Conservation (phyloP, 1,140 invertebrate genomes). For the Capitella teleta region DNA sequence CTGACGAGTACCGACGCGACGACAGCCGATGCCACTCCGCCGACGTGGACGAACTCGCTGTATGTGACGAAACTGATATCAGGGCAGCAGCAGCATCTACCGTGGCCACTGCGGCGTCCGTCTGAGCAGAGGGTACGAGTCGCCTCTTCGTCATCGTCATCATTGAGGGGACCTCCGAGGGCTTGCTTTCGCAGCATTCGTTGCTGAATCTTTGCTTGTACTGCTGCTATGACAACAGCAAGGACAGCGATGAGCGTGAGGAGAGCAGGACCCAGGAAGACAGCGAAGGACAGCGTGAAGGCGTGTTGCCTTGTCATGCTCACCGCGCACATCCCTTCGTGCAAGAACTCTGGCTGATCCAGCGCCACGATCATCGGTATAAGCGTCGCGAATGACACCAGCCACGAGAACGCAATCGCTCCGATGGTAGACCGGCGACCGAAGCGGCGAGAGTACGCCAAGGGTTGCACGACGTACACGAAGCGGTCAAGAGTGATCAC, state of each 20-base stretch:
- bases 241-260: neutral
- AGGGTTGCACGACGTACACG: neutral
- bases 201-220: no score
- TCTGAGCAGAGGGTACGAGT: neutral
- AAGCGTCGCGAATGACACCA: neutral
- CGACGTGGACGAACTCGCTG: neutral
- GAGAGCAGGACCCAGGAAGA: neutral
- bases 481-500: conserved; percentile 1
- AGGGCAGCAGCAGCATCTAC: neutral
- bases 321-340: neutral
- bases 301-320: neutral
- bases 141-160: neutral
- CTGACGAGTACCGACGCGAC: neutral
- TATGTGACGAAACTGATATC: neutral
- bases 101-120: neutral
- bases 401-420: neutral
- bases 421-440: neutral
- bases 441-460: no score
- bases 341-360: neutral
- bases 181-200: neutral
- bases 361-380: neutral
- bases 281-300: neutral
- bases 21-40: neutral
- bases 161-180: neutral
- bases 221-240: neutral